Percentiles rank a stretch among this genome's conserved stretches.
phyloP scores from a whole-genome alignment of 2,888 invertebrate species.

The Dastarcus helophoroides region DNA sequence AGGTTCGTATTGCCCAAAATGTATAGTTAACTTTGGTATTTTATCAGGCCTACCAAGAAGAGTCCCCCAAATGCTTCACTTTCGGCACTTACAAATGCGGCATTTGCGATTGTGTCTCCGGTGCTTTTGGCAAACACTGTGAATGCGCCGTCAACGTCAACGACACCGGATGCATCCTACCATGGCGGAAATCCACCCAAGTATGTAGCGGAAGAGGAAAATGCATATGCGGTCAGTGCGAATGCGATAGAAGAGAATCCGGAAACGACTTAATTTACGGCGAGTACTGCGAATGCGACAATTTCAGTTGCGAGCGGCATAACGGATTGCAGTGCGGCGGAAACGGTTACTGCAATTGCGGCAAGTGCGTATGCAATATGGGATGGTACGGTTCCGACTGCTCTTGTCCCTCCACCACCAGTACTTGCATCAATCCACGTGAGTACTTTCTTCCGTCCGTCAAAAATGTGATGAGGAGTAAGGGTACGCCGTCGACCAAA shows the following conservation, averaged over 20 bases:
- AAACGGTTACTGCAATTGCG: slow-evolving; percentile 81
- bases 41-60: slow-evolving; percentile 42
- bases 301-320: slow-evolving; percentile 85
- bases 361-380: slow-evolving; percentile 66
- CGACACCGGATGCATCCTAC: slow-evolving; percentile 20
- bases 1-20: too few relatives aligned
- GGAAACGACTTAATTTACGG: slow-evolving; percentile 60
- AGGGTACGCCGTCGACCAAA: too few relatives aligned
- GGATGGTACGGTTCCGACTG: slow-evolving; percentile 80
- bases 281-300: slow-evolving; percentile 88
- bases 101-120: slow-evolving; percentile 72
- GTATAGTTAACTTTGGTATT: slow-evolving; percentile 1
- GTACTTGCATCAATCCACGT: slow-evolving; percentile 60
- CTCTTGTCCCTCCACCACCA: slow-evolving; percentile 65
- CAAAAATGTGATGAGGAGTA: too few relatives aligned
- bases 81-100: slow-evolving; percentile 83
- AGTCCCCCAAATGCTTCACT: slow-evolving; percentile 57
- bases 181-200: slow-evolving; percentile 13
- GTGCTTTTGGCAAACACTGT: slow-evolving; percentile 75
- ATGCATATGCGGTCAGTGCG: slow-evolving; percentile 58
- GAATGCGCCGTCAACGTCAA: slow-evolving; percentile 60
- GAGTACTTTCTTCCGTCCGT: too few relatives aligned
- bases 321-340: slow-evolving; percentile 68
- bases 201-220: slow-evolving; percentile 64
- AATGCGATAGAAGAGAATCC: slow-evolving; percentile 24